Conservation (phyloP, 1,140 invertebrate species). For the Cydia splendana region DNA sequence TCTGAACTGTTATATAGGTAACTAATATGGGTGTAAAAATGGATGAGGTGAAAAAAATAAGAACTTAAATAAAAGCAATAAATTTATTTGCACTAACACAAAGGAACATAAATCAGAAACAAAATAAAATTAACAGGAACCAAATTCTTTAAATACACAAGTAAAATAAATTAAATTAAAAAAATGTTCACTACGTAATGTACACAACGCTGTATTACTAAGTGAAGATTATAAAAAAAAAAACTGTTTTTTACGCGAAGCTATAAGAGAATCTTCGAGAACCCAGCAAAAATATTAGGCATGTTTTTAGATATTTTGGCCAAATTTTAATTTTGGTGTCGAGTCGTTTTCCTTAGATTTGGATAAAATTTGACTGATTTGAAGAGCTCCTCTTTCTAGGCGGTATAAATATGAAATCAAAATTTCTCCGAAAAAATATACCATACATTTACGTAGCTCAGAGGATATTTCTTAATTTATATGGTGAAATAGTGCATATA, state of each 20-base stretch:
- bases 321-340: no score
- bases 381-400: no score
- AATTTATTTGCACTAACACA: conserved; percentile 77
- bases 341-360: no score
- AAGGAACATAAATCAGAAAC: conserved; percentile 74
- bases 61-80: conserved; percentile 75
- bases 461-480: no score
- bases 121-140: conserved; percentile 77
- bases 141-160: conserved; percentile 50
- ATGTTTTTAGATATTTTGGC: no score
- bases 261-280: background rate
- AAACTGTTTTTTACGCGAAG: background rate
- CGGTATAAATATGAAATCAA: no score
- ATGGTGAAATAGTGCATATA: no score
- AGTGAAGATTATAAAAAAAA: background rate
- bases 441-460: no score
- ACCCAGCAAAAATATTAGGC: no score
- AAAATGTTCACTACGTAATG: conserved; percentile 14
- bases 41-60: conserved; percentile 46
- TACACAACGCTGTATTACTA: conserved; percentile 34
- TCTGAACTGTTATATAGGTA: no score
- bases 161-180: conserved; percentile 42
- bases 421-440: no score
- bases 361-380: no score
- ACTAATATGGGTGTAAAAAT: conserved; percentile 22